Conservation (phyloP, 1,140 invertebrate genomes). For the Cyphomyrmex costatus region DNA sequence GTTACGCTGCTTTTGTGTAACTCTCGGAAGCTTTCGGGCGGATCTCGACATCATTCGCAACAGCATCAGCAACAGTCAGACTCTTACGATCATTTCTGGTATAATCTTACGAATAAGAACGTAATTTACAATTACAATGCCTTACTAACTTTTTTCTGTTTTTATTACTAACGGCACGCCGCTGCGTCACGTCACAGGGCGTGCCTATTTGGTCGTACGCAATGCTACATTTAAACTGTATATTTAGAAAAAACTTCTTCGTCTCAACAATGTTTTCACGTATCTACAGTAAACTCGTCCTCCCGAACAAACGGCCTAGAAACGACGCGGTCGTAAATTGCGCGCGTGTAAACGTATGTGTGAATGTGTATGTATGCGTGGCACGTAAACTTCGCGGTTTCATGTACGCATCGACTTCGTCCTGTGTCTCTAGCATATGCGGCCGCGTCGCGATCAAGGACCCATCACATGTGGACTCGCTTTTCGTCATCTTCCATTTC, state of each 20-base stretch:
- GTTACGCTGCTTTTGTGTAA: not conserved
- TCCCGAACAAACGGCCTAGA: constrained; percentile 74
- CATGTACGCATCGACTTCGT: not conserved
- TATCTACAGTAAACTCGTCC: constrained; percentile 83
- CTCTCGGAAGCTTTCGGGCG: constrained; percentile 68
- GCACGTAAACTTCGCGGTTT: constrained; percentile 7
- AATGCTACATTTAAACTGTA: constrained; percentile 84
- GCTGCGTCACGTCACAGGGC: constrained; percentile 73
- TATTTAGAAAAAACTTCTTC: constrained; percentile 84
- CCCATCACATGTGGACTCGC: constrained; percentile 47
- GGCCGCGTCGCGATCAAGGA: constrained; percentile 45
- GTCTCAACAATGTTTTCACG: constrained; percentile 82
- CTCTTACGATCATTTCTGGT: constrained; percentile 76
- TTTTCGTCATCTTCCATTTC: constrained; percentile 22
- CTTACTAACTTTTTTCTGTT: constrained; percentile 71
- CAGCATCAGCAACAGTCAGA: constrained; percentile 71
- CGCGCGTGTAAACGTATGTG: constrained; percentile 41
- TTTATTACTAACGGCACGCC: constrained; percentile 81
- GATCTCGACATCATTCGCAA: constrained; percentile 68
- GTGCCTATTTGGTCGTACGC: constrained; percentile 84
- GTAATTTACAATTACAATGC: constrained; percentile 84
- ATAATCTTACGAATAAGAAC: constrained; percentile 78
- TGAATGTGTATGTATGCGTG: not conserved
- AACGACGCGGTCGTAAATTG: constrained; percentile 66
- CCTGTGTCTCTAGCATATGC: not conserved